These are phyloP conservation scores for Larimichthys crocea DNA, from an alignment of 2,113 vertebrate species.

Conservation along the genomic window DNA sequence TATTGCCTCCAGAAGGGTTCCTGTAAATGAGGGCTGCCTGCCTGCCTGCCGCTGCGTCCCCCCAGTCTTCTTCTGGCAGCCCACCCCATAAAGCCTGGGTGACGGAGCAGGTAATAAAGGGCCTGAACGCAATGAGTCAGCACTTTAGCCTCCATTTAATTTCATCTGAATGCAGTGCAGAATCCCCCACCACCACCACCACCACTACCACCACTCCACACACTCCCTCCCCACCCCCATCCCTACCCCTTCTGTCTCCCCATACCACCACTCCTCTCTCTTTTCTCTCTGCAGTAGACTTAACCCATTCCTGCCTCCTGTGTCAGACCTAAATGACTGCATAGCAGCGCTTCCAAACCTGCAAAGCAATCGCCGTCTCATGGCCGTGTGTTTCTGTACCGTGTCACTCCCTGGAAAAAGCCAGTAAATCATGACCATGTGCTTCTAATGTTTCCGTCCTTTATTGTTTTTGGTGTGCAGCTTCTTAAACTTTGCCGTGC, in stretches of 20 bases:
- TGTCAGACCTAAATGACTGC: constrained; percentile 28
- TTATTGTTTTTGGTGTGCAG: constrained; percentile 68
- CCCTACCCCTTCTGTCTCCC: constrained; percentile 41
- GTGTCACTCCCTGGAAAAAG: constrained; percentile 33
- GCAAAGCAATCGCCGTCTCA: constrained; percentile 28
- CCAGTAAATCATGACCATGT: constrained; percentile 58
- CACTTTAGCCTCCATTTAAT: constrained; percentile 84
- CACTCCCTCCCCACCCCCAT: constrained; percentile 16
- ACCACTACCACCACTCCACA: no score
- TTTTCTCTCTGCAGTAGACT: constrained; percentile 67
- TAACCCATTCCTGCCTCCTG: constrained; percentile 77
- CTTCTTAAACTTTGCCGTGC: constrained; percentile 55
- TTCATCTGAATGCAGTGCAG: constrained; percentile 75
- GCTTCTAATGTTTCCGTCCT: constrained; percentile 56
- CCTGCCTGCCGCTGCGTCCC: constrained; percentile 44
- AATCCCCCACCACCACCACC: background rate
- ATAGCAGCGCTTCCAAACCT: constrained; percentile 40
- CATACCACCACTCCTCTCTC: constrained; percentile 48
- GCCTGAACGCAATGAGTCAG: constrained; percentile 83
- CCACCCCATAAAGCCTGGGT: constrained; percentile 76
- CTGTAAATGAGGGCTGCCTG: constrained; percentile 74
- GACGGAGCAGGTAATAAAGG: constrained; percentile 83
- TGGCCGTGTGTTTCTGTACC: constrained; percentile 10
- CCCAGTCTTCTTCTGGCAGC: constrained; percentile 61
- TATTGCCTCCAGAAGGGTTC: constrained; percentile 75